Percentiles rank a stretch among this genome's conserved stretches.
These are phyloP conservation scores for Cuculus canorus DNA, from an alignment of 2,797 vertebrate species.

Conservation along the genomic window DNA sequence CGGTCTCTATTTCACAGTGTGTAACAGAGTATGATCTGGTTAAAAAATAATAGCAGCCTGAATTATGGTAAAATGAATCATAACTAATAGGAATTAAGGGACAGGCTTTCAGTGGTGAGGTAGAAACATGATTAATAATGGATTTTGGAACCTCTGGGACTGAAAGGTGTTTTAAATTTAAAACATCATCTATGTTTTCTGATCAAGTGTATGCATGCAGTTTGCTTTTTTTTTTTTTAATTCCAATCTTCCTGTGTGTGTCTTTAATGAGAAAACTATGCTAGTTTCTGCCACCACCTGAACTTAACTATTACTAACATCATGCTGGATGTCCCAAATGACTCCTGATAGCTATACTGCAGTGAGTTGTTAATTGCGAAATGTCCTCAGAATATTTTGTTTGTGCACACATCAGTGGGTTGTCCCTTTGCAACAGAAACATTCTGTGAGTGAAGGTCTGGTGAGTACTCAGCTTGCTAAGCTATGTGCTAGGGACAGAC, in stretches of 20 bases:
- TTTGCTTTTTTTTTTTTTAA: not conserved
- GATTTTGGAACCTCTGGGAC: not conserved
- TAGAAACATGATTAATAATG: not conserved
- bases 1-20: not conserved
- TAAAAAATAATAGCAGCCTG: not conserved
- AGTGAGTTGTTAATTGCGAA: constrained; percentile 33
- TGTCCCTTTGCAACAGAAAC: not conserved
- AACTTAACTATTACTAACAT: constrained; percentile 1
- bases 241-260: not conserved
- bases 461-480: not conserved
- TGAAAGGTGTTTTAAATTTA: not conserved
- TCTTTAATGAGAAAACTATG: not conserved
- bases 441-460: not conserved
- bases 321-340: not conserved
- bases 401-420: not conserved
- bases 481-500: not conserved
- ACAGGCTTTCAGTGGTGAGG: not conserved
- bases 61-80: not conserved
- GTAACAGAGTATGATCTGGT: not conserved
- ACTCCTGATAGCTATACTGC: not conserved
- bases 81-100: not conserved
- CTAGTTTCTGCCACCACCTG: not conserved
- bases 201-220: not conserved
- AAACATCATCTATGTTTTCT: not conserved
- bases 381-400: constrained; percentile 26